These are phyloP conservation scores for Liolophura sinensis DNA, from an alignment of 1,140 invertebrate species.

Conservation along the genomic window DNA sequence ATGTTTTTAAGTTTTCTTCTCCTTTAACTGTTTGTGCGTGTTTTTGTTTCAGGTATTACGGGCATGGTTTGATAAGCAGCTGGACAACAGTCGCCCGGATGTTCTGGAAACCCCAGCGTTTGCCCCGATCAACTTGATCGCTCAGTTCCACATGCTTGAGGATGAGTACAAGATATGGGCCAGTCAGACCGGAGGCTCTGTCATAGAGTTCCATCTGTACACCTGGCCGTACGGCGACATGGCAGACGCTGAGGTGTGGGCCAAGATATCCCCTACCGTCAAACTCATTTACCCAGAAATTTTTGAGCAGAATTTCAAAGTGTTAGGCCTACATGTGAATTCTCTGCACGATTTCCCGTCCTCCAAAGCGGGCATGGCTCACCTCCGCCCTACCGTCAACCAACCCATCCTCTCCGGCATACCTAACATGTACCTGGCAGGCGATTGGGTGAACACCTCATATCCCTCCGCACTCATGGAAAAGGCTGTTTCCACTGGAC, in stretches of 20 bases:
- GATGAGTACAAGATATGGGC: slow-evolving; percentile 19
- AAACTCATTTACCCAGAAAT: slow-evolving; percentile 21
- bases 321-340: slow-evolving; percentile 14
- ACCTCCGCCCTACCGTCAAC: slow-evolving; percentile 1
- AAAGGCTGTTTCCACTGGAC: slow-evolving; percentile 20
- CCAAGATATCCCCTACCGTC: slow-evolving; percentile 12
- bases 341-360: slow-evolving; percentile 18
- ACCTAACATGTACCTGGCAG: slow-evolving; percentile 18
- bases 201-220: slow-evolving; percentile 20
- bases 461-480: slow-evolving; percentile 21
- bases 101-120: slow-evolving; percentile 20
- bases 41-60: slow-evolving; percentile 10
- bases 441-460: slow-evolving; percentile 17
- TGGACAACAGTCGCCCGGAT: slow-evolving; percentile 11
- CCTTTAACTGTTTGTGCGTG: neutral
- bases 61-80: slow-evolving; percentile 19
- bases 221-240: slow-evolving; percentile 12
- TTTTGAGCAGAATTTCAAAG: slow-evolving; percentile 13
- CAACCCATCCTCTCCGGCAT: neutral
- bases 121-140: slow-evolving; percentile 18
- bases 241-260: slow-evolving; percentile 13
- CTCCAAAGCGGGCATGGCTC: slow-evolving; percentile 8
- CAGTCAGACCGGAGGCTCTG: slow-evolving; percentile 15
- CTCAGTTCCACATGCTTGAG: slow-evolving; percentile 20
- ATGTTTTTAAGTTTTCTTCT: no score